phyloP scores from a whole-genome alignment of 2,113 vertebrate species.

The Callocephalon fimbriatum region DNA sequence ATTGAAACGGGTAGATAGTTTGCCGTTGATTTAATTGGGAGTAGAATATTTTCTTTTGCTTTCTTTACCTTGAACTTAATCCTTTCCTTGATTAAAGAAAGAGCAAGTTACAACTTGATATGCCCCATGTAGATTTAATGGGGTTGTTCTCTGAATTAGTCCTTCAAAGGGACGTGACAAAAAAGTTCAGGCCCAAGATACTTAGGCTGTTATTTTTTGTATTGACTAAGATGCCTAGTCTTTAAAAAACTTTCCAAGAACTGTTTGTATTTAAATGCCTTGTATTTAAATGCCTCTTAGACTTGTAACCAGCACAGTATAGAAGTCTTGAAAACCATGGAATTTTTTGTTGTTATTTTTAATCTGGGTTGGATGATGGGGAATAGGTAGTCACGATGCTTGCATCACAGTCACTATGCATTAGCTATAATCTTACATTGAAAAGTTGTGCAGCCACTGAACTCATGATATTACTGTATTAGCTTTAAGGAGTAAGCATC shows the following conservation, averaged over 20 bases:
- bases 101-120: background rate
- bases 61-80: background rate
- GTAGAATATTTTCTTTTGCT: conserved; percentile 5
- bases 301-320: background rate
- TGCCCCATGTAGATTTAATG: background rate
- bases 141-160: background rate
- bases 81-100: conserved; percentile 25
- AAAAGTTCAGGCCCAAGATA: background rate
- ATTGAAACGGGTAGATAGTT: background rate
- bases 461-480: background rate
- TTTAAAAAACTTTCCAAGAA: background rate
- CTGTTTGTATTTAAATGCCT: background rate
- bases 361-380: background rate
- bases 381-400: background rate
- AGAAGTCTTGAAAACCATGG: background rate
- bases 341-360: background rate
- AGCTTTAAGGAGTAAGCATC: background rate
- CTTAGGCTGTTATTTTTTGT: background rate
- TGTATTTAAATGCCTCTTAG: background rate
- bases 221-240: background rate
- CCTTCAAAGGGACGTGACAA: background rate
- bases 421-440: background rate
- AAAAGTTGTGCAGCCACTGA: background rate
- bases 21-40: conserved; percentile 28
- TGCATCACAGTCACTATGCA: background rate